Percentiles rank a stretch among this genome's conserved stretches.
phyloP scores from a whole-genome alignment of 2,888 invertebrate genomes.

The Oligia strigilis region DNA sequence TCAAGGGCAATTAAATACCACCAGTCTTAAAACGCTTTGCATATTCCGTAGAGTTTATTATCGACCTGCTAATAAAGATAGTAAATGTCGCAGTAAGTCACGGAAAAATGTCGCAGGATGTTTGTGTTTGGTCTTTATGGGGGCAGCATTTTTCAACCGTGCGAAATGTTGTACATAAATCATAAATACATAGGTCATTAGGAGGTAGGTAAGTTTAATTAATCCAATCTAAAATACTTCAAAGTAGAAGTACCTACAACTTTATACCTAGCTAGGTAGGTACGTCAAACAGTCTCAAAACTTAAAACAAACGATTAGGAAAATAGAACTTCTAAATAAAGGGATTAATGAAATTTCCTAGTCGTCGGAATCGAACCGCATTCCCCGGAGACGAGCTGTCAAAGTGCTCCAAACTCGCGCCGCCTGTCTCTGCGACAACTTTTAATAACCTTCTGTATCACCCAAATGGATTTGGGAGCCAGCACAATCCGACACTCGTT shows the following conservation, averaged over 20 bases:
- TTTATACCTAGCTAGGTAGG: conserved; percentile 14
- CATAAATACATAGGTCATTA: conserved; percentile 37
- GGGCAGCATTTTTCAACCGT: conserved; percentile 43
- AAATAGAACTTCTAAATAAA: conserved; percentile 80
- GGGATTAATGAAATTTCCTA: conserved; percentile 87
- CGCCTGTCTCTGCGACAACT: conserved; percentile 86
- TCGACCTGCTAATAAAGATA: conserved; percentile 85
- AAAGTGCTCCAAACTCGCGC: conserved; percentile 83
- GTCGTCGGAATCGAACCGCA: conserved; percentile 84
- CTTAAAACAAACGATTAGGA: conserved; percentile 71
- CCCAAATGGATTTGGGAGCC: conserved; percentile 86
- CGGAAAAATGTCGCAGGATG: conserved; percentile 66
- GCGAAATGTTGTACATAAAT: conserved; percentile 38
- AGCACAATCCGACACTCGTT: conserved; percentile 73
- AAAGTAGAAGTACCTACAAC: background rate
- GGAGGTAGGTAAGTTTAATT: background rate
- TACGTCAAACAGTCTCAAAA: conserved; percentile 49
- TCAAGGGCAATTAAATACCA: conserved; percentile 91
- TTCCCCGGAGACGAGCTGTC: conserved; percentile 83
- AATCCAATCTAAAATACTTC: conserved; percentile 8
- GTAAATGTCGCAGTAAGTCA: conserved; percentile 81
- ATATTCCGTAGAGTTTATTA: conserved; percentile 86
- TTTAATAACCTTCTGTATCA: conserved; percentile 89
- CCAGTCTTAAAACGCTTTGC: conserved; percentile 89
- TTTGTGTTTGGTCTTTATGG: conserved; percentile 60